Evolutionary conservation across 2,888 invertebrate genomes (phyloP), one percentile per base, ranked within the genome.

Genomic region (Beris morrisii): DNA sequence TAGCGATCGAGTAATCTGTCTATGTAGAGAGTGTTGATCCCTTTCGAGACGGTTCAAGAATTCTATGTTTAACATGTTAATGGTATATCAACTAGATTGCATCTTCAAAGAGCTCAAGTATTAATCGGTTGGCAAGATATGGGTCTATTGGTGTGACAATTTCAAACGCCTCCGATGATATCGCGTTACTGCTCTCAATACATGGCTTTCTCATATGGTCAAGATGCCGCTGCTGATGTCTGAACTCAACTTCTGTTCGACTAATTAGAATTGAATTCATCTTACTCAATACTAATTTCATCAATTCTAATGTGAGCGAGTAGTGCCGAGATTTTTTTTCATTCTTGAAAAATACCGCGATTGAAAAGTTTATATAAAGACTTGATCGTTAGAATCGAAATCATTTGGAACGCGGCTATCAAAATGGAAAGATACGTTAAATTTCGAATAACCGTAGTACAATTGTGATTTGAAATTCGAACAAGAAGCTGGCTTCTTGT

Each of bases 201-300:
- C 61, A 61, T 52, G 52, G n/a, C 6, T 12, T 15, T 5, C 22
- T 32, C 61, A 52, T 61, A 32, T 48, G 22, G 38, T 9, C 31
- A 28, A 38, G 38, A 15, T 38, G 22, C 13, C 22, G 28, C 50
- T 61, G 32, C 43, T 13, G 50, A 52, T 52, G 9, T 22, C 22
- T 22, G 15, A 15, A 30, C 32, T 31, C 15, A 50, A 48, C 38
- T 38, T 7, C 38, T 68, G 65, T 52, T 63, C 56, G 63, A 65
- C 59, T 58, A 66, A 68, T 66, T 68, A 68, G 57, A 63, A 59
- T 61, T 58, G 57, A 57, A 68, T 68, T 68, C 68, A 68, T 68
- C 68, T 68, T 66, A 45, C 65, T 66, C 65, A 66, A 68, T 63
- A 55, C 58, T 48, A 65, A 57, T 57, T 57, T 52, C 30, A 58